Evolutionary conservation across 2,797 vertebrate species (phyloP).

Genomic region (Argentina silus): DNA sequence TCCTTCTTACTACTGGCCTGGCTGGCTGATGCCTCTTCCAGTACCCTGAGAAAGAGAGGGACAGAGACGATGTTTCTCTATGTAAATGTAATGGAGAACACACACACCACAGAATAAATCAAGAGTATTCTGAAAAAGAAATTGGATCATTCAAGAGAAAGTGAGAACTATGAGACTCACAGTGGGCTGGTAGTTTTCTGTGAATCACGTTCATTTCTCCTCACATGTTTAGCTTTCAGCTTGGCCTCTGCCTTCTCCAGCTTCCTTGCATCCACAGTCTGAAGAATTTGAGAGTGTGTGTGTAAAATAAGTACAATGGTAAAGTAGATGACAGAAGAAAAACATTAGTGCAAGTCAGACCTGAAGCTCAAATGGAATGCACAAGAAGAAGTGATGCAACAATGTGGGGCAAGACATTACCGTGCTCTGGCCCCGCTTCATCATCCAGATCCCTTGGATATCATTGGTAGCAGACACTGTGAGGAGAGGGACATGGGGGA

Average conservation of each 20-base stretch:
- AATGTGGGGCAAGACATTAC: constrained; percentile 61
- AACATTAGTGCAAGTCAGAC: neutral
- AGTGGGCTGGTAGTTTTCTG: constrained; percentile 77
- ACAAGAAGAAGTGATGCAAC: neutral
- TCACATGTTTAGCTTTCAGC: constrained; percentile 92
- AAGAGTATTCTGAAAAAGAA: neutral
- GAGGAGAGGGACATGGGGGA: constrained; percentile 13
- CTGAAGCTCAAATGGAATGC: neutral
- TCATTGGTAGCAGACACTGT: constrained; percentile 65
- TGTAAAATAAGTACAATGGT: neutral
- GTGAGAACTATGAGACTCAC: constrained; percentile 74
- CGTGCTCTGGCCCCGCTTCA: constrained; percentile 89
- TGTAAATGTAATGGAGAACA: neutral
- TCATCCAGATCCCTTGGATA: constrained; percentile 82
- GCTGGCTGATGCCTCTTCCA: constrained; percentile 96
- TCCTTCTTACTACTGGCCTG: constrained; percentile 97
- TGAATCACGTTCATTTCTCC: constrained; percentile 86
- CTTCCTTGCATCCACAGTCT: constrained; percentile 93
- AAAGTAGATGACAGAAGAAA: neutral
- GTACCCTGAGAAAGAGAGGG: constrained; percentile 73
- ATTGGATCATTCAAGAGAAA: neutral
- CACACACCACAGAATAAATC: neutral
- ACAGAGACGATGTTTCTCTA: too few relatives aligned
- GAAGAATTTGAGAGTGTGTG: constrained; percentile 2
- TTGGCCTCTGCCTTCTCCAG: constrained; percentile 96